These are phyloP conservation scores for Periophthalmodon schlosseri DNA, from an alignment of 2,113 vertebrate genomes.

Conservation along the genomic window DNA sequence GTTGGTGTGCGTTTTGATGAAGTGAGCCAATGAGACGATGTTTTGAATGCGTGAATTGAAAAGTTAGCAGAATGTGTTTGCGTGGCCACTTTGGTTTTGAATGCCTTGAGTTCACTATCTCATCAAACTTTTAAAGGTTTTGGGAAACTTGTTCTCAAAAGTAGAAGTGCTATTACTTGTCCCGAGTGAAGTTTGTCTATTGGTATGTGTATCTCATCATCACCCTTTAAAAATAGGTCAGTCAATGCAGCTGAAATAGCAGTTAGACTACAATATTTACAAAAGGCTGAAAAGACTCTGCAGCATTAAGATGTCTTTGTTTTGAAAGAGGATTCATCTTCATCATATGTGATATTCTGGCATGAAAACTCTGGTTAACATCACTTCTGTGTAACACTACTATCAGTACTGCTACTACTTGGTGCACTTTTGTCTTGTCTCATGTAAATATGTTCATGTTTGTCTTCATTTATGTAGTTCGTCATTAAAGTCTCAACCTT, in stretches of 20 bases:
- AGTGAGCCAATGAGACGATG: constrained; percentile 39
- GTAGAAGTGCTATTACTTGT: constrained; percentile 74
- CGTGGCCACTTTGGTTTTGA: constrained; percentile 59
- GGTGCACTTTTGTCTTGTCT: constrained; percentile 72
- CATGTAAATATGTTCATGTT: constrained; percentile 83
- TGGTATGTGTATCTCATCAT: constrained; percentile 48
- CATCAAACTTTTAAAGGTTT: constrained; percentile 50
- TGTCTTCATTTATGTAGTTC: constrained; percentile 65
- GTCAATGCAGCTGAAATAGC: constrained; percentile 48
- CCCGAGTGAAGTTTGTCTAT: constrained; percentile 57
- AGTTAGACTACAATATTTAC: constrained; percentile 52
- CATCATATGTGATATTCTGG: constrained; percentile 66
- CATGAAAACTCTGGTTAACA: constrained; percentile 70
- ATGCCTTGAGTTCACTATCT: constrained; percentile 64
- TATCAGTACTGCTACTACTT: constrained; percentile 73
- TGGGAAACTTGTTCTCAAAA: constrained; percentile 59
- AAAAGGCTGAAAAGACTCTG: constrained; percentile 48
- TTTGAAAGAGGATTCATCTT: constrained; percentile 49
- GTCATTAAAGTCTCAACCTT: constrained; percentile 62
- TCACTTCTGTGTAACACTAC: constrained; percentile 70
- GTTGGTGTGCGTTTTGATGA: constrained; percentile 41
- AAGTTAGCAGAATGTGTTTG: constrained; percentile 35
- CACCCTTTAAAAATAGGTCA: constrained; percentile 37
- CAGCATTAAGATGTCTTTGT: constrained; percentile 55
- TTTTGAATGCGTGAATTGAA: constrained; percentile 41